These are phyloP conservation scores for Charina bottae DNA, from an alignment of 2,113 vertebrate species.

Conservation along the genomic window DNA sequence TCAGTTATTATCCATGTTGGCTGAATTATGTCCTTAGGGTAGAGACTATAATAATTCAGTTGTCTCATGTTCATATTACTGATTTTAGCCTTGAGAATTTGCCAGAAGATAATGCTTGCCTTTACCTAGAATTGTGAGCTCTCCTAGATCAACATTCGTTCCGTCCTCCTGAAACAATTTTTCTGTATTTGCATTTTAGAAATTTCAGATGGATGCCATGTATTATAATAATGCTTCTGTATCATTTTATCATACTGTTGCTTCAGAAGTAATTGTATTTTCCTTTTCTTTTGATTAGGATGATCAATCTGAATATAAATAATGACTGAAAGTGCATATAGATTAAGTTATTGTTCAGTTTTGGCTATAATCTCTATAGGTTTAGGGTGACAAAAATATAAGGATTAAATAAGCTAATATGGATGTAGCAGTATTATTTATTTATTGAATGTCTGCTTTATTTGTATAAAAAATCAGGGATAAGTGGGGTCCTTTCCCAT, in stretches of 20 bases:
- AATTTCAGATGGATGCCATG: not conserved
- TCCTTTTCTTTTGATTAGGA: not conserved
- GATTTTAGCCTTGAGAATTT: not conserved
- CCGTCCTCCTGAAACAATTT: not conserved
- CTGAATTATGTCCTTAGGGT: not conserved
- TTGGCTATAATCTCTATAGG: not conserved
- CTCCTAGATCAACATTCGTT: conserved; percentile 9
- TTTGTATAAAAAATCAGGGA: not conserved
- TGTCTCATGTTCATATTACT: not conserved
- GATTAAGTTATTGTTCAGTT: not conserved
- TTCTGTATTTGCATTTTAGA: not conserved
- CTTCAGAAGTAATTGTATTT: not conserved
- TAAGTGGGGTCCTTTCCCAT: not conserved
- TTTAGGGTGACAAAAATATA: not conserved
- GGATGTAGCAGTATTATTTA: too few relatives aligned
- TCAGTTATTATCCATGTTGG: not conserved
- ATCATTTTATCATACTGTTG: not conserved
- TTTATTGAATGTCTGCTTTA: not conserved
- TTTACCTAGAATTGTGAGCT: not conserved
- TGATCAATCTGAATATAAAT: not conserved
- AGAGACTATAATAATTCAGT: not conserved
- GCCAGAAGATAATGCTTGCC: conserved; percentile 9
- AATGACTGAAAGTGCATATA: not conserved
- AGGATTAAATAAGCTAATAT: not conserved
- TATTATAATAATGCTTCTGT: not conserved